Conservation (phyloP, 2,113 vertebrate genomes). For the Hemiprocne comata region DNA sequence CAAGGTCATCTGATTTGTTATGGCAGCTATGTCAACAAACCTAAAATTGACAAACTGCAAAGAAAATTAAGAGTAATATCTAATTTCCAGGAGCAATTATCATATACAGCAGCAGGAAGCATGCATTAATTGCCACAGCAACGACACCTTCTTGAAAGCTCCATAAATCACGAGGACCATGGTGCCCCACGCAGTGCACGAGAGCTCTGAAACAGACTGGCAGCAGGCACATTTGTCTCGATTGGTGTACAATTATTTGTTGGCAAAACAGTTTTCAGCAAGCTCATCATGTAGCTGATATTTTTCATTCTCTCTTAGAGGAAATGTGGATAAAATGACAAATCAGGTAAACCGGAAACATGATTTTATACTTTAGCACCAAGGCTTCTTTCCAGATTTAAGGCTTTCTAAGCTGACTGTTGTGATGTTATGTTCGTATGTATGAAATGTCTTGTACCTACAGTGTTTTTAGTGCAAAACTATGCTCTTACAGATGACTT, state of each 20-base stretch:
- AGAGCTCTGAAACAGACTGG: constrained; percentile 18
- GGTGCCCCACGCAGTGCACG: neutral
- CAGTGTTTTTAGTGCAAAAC: neutral
- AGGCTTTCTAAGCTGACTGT: neutral
- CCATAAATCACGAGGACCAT: constrained; percentile 71
- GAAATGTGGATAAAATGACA: constrained; percentile 20
- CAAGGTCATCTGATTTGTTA: constrained; percentile 71
- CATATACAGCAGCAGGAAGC: constrained; percentile 62
- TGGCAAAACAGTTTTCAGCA: neutral
- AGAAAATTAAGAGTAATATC: constrained; percentile 81
- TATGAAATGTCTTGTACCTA: neutral
- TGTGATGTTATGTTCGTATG: neutral
- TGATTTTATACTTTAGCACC: neutral
- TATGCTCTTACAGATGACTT: neutral
- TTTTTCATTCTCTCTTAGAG: neutral
- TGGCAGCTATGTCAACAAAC: constrained; percentile 66
- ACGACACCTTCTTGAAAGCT: constrained; percentile 67
- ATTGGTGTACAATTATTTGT: constrained; percentile 24
- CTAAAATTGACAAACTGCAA: constrained; percentile 72
- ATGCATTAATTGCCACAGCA: constrained; percentile 73
- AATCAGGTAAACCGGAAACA: neutral
- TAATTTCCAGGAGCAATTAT: constrained; percentile 77
- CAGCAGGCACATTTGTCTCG: constrained; percentile 59
- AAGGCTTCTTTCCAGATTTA: neutral
- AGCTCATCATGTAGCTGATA: neutral